A percentile compares a stretch with the other conserved stretches of the same genome.
Evolutionary conservation across 2,113 vertebrate species (phyloP).

Genomic region (Bostrychus sinensis): DNA sequence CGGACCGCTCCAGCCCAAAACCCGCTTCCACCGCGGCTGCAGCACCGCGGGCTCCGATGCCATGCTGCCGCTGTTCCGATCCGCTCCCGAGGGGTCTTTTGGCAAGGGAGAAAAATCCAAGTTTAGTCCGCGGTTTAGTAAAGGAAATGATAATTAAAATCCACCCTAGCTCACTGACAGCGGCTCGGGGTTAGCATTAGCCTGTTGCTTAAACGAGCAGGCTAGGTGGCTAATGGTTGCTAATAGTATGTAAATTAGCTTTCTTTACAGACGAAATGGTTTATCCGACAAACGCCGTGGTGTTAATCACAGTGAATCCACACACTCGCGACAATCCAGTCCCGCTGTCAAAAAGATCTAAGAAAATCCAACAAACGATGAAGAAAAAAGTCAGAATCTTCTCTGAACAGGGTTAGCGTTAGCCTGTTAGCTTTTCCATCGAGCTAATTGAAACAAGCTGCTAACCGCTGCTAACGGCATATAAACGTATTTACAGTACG

Average conservation of each 20-base stretch:
- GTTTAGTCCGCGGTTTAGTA: not conserved
- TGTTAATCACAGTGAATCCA: not conserved
- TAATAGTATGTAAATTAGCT: not conserved
- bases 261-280: not conserved
- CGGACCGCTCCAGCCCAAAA: slow-evolving; percentile 86
- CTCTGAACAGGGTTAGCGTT: not conserved
- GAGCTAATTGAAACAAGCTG: not conserved
- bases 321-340: not conserved
- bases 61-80: slow-evolving; percentile 34
- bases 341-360: not conserved
- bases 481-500: not conserved
- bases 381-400: not conserved
- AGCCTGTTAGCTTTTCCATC: slow-evolving; percentile 1
- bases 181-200: slow-evolving; percentile 16
- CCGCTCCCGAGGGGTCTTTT: slow-evolving; percentile 16
- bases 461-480: not conserved
- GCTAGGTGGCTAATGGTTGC: slow-evolving; percentile 11
- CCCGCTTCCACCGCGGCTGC: slow-evolving; percentile 88
- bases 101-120: slow-evolving; percentile 29
- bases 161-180: not conserved
- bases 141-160: not conserved
- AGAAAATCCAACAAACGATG: not conserved
- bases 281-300: too few species aligned
- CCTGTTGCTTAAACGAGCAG: slow-evolving; percentile 26
- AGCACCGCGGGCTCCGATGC: slow-evolving; percentile 58